phyloP scores from a whole-genome alignment of 2,888 invertebrate genomes.

The Caradrina kadenii region DNA sequence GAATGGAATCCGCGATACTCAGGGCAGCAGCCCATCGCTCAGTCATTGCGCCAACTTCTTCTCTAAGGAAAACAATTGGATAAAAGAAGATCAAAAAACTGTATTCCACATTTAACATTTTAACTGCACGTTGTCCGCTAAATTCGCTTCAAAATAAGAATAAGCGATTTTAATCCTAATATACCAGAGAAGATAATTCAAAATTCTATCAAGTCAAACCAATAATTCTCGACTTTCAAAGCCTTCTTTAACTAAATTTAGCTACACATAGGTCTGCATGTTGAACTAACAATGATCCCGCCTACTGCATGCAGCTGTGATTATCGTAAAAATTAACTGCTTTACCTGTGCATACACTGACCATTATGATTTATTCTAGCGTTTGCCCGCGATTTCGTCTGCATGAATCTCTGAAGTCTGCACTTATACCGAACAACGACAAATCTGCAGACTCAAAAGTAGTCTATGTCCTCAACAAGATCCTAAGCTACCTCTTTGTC shows the following conservation, averaged over 20 bases:
- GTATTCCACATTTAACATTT: background rate
- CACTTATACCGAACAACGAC: background rate
- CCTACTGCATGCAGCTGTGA: constrained; percentile 78
- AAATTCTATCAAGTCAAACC: background rate
- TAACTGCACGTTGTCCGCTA: background rate
- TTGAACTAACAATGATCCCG: constrained; percentile 75
- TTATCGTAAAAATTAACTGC: constrained; percentile 84
- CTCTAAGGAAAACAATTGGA: too few relatives aligned
- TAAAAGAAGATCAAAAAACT: too few relatives aligned
- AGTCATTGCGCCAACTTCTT: too few relatives aligned
- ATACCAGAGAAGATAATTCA: constrained; percentile 3
- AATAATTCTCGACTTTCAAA: constrained; percentile 34
- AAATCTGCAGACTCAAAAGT: background rate
- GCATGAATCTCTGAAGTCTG: background rate
- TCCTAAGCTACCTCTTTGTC: too few relatives aligned
- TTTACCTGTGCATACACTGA: constrained; percentile 70
- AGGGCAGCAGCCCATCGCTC: too few relatives aligned
- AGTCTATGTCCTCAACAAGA: background rate
- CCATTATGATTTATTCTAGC: constrained; percentile 58
- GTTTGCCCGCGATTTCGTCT: background rate
- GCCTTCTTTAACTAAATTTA: constrained; percentile 70
- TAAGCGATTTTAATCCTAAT: background rate
- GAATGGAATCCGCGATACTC: too few relatives aligned
- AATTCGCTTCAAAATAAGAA: too few relatives aligned
- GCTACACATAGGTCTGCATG: constrained; percentile 68